phyloP scores from a whole-genome alignment of 2,797 vertebrate genomes.

The Dicrostonyx torquatus region DNA sequence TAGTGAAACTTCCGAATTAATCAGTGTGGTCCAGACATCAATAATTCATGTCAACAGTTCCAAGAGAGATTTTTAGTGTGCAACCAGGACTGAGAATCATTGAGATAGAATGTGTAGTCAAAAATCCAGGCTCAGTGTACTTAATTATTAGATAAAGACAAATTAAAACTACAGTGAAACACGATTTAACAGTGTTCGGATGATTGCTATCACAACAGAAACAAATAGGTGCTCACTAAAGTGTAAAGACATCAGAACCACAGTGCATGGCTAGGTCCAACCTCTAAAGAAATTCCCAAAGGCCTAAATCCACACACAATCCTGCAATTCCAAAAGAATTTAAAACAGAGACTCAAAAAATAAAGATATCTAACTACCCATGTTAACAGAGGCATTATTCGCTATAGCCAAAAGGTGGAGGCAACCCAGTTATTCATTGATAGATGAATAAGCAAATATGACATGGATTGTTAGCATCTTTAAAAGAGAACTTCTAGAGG shows the following conservation, averaged over 20 bases:
- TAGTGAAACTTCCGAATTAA: neutral
- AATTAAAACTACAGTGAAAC: constrained; percentile 5
- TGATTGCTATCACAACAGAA: neutral
- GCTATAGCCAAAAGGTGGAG: neutral
- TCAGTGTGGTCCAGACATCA: neutral
- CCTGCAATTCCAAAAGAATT: neutral
- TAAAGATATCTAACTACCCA: neutral
- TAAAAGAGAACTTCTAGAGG: neutral
- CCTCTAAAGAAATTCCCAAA: neutral
- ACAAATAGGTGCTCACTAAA: neutral
- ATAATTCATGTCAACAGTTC: neutral
- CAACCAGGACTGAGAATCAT: neutral
- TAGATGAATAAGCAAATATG: neutral
- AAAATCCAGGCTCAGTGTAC: neutral
- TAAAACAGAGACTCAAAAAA: neutral
- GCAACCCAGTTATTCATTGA: neutral
- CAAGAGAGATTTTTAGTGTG: neutral
- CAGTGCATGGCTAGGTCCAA: neutral
- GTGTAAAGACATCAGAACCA: neutral
- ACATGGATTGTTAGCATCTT: neutral
- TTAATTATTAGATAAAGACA: constrained; percentile 22
- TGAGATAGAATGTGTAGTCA: neutral
- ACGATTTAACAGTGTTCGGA: neutral
- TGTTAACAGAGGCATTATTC: neutral
- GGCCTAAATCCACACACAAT: neutral